Evolutionary conservation across 1,140 invertebrate species (phyloP), one percentile per base, ranked within the genome.

Genomic region (Drosophila chauvacae): DNA sequence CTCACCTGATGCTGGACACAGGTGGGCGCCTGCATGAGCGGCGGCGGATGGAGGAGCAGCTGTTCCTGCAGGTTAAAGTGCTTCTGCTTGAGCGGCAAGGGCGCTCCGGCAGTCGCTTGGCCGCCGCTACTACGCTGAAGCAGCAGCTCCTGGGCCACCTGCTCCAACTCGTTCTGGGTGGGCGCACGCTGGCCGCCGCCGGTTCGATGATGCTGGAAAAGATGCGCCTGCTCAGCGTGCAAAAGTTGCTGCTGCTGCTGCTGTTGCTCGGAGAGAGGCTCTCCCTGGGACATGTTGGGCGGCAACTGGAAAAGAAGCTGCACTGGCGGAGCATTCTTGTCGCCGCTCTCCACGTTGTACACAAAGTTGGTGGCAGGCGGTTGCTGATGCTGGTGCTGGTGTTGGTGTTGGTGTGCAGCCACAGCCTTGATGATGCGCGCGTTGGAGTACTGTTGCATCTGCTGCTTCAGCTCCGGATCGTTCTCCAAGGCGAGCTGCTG

Each of bases 191-290:
- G 86, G 81, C 66, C 92, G 81, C 66, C 92, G 91, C 61, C 92
- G 69, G 76, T 68, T 55, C 87, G 93, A 60, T 93, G 93, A 60
- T 93, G 93, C 62, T 94, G 93, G 28, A 90, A 82, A 37, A 87
- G 51, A 37, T 88, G 87, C 3, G 79, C 51, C 39, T 94, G 92
- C 85, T 94, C 91, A 44, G 84, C 78, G 26, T 90, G 77, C 53
- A 92, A 69, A 35, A 88, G 39, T 18, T 77, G 77, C 44, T 79
- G 86, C 48, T 72, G 73, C 77, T 77, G 48, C 26, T 50, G 48
- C 26, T 48, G 47, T n/a, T 51, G 53, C 53, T 56, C 68, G 4
- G 69, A 42, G 20, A 72, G 18, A 6, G 55, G 53, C 35, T 70
- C 66, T 26, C 48, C 66, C 37, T 85, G 86, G 39, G 86, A 57